Evolutionary conservation across 2,888 invertebrate genomes (phyloP).

Genomic region (Platycnemis pennipes): DNA sequence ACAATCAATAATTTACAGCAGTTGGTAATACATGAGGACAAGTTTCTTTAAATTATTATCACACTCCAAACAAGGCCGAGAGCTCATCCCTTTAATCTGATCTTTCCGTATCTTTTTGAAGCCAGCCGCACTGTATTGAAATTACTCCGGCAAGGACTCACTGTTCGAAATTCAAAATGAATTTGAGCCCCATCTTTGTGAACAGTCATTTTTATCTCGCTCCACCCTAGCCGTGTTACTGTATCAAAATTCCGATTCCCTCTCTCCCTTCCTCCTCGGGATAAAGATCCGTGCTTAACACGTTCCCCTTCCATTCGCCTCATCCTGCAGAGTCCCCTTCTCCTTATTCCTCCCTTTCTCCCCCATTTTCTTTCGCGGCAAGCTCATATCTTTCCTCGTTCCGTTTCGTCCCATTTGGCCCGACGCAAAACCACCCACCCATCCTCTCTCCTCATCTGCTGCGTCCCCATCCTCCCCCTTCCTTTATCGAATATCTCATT

Average conservation of each 20-base stretch:
- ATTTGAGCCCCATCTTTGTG: neutral
- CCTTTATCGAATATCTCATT: neutral
- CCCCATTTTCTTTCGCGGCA: neutral
- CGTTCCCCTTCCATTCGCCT: neutral
- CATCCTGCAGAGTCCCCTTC: neutral
- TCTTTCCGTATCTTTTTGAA: neutral
- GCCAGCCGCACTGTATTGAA: neutral
- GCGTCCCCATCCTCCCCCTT: neutral
- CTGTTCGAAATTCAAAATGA: neutral
- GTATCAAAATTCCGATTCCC: neutral
- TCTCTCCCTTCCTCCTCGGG: neutral
- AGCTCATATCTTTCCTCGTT: slow-evolving; percentile 48
- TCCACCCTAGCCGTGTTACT: neutral
- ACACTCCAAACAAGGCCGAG: neutral
- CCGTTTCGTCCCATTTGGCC: slow-evolving; percentile 29
- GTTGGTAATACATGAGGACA: neutral
- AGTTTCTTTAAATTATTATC: neutral
- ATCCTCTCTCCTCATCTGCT: neutral
- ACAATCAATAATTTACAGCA: neutral
- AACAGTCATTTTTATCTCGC: neutral
- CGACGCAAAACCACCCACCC: neutral
- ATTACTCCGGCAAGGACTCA: neutral
- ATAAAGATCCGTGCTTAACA: neutral
- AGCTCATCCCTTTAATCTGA: neutral
- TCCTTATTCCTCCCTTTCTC: neutral